Conservation (phyloP, 2,113 vertebrate genomes). For the Microcebus jonahi region DNA sequence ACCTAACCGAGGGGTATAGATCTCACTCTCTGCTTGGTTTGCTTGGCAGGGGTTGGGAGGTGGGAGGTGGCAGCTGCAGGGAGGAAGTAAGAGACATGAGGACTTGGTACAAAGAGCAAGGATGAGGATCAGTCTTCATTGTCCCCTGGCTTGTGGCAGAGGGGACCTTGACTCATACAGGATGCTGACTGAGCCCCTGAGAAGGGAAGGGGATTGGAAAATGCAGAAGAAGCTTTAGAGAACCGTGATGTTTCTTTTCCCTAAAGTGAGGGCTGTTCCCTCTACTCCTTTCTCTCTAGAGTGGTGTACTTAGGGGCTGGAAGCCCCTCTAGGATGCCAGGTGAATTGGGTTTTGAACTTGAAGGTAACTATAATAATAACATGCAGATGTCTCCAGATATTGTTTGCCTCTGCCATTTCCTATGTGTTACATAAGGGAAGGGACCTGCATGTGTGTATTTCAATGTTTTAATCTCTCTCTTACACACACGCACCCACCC, state of each 20-base stretch:
- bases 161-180: neutral
- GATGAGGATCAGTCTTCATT: neutral
- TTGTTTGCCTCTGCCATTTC: slow-evolving; percentile 50
- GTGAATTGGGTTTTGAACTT: slow-evolving; percentile 44
- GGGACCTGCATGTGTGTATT: neutral
- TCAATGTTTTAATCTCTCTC: neutral
- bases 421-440: neutral
- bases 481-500: neutral
- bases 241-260: slow-evolving; percentile 18
- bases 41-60: neutral
- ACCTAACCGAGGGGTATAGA: neutral
- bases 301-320: neutral
- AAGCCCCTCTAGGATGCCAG: neutral
- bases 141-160: neutral
- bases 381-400: neutral
- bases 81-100: neutral
- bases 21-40: neutral
- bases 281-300: neutral
- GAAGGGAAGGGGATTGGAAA: neutral
- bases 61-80: neutral
- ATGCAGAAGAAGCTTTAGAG: neutral
- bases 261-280: neutral
- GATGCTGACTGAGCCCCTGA: neutral
- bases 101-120: neutral
- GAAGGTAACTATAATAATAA: slow-evolving; percentile 19